Base-by-base conservation (phyloP, 2,113 vertebrate genomes). In the Ctenodactylus gundi region DNA sequence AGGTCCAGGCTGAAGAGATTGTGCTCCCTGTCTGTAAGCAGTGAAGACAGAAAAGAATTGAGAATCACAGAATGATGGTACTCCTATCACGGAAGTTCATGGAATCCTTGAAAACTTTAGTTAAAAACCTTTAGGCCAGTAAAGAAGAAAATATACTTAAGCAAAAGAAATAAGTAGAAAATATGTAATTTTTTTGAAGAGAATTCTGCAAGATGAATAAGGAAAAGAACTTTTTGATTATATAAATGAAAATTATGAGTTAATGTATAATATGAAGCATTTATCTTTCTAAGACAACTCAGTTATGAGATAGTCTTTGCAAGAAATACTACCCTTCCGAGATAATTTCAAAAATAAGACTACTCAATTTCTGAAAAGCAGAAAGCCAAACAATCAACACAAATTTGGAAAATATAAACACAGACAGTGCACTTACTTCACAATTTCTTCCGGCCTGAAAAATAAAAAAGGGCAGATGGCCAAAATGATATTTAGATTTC, bases 1-100 rank as follows among this genome's bases (percentile, higher is more conserved):
- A 93, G 93, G 67, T 92, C 83, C 95, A 97, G 83, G 97, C 83
- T 97, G 97, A 96, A 62, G 94, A 97, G 90, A 86, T 39, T 97
- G 76, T 84, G 70, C 83, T 98, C 96, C 94, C 96, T 90, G 57
- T 92, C 88, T 46, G 0, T 73, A 98, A 97, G 96, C 93, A 98
- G 94, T 78, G 96, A 93, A 96, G 97, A 97, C 96, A 83, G 55
- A 97, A 97, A 97, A 90, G 72, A 97, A 96, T 89, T 94, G 89
- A 96, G 97, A 96, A 93, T 97, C 97, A n/a, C 93, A 92, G 81
- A 90, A 34, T 88, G 92, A 95, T 88, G 36, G 82, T 94, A 95
- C 57, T 88, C 88, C 91, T 97, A 94, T 88, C 60, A 75, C 96
- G 92, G 95, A 96, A 96, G 83, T 96, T 78, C 94, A 96, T 75